These are phyloP conservation scores for Poeciliopsis turneri DNA, from an alignment of 2,797 vertebrate genomes.

Conservation along the genomic window DNA sequence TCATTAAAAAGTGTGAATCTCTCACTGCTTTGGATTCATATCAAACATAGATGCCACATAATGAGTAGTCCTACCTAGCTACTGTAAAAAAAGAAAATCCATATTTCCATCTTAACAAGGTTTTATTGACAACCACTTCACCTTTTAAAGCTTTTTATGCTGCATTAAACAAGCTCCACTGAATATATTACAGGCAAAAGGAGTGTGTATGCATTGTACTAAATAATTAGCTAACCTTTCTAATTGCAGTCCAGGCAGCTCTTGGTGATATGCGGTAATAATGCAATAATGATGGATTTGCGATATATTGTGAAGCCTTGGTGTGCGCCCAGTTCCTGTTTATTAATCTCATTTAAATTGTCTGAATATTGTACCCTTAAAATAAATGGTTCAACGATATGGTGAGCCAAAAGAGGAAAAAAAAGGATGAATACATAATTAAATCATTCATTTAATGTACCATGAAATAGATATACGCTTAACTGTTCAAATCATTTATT, in stretches of 20 bases:
- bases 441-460: not conserved
- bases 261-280: not conserved
- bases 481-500: not conserved
- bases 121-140: not conserved
- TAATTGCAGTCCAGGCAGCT: not conserved
- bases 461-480: not conserved
- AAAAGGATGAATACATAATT: not conserved
- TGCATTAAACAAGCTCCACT: not conserved
- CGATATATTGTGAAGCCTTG: not conserved
- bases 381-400: not conserved
- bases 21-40: not conserved
- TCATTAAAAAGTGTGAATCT: not conserved
- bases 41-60: not conserved
- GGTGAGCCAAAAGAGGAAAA: not conserved
- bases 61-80: not conserved
- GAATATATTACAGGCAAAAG: not conserved
- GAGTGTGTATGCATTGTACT: not conserved
- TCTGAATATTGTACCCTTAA: not conserved
- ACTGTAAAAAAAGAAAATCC: not conserved
- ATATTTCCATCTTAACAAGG: slow-evolving; percentile 1
- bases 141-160: not conserved
- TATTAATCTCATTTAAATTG: not conserved
- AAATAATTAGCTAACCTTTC: not conserved
- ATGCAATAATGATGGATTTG: not conserved
- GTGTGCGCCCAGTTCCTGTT: not conserved